These are phyloP conservation scores for Drosophila ohnishii DNA, from an alignment of 1,140 invertebrate species.

Conservation along the genomic window DNA sequence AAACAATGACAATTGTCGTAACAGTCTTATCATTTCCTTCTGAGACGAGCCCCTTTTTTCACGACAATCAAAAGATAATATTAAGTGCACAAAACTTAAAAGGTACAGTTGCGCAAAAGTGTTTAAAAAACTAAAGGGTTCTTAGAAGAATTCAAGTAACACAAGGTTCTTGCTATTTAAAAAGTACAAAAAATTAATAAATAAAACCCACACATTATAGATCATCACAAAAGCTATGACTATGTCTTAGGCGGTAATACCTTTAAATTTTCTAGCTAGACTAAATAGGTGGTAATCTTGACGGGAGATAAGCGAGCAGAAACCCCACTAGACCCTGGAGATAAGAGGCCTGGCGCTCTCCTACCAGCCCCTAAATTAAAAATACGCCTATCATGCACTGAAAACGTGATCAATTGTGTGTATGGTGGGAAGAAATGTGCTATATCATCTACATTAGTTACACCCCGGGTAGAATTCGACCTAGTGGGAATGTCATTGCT, in stretches of 20 bases:
- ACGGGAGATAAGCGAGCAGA: conserved; percentile 4
- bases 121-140: not conserved
- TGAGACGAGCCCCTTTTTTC: conserved; percentile 39
- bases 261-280: not conserved
- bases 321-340: conserved; percentile 16
- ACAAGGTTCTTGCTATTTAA: not conserved
- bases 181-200: not conserved
- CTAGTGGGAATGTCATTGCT: conserved; percentile 46
- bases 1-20: conserved; percentile 13
- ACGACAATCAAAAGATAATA: conserved; percentile 9
- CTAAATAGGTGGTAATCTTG: conserved; percentile 3
- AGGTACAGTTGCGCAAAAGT: conserved; percentile 28
- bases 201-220: not conserved
- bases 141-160: not conserved
- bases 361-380: conserved; percentile 36
- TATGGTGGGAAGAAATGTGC: conserved; percentile 8
- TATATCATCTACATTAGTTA: conserved; percentile 20
- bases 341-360: conserved; percentile 20
- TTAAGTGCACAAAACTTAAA: not conserved
- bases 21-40: conserved; percentile 22
- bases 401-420: conserved; percentile 36
- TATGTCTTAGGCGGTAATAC: not conserved
- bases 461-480: conserved; percentile 27
- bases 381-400: conserved; percentile 21
- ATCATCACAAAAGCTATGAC: not conserved